These are phyloP conservation scores for Tenualosa ilisha DNA, from an alignment of 2,797 vertebrate genomes.

Conservation along the genomic window DNA sequence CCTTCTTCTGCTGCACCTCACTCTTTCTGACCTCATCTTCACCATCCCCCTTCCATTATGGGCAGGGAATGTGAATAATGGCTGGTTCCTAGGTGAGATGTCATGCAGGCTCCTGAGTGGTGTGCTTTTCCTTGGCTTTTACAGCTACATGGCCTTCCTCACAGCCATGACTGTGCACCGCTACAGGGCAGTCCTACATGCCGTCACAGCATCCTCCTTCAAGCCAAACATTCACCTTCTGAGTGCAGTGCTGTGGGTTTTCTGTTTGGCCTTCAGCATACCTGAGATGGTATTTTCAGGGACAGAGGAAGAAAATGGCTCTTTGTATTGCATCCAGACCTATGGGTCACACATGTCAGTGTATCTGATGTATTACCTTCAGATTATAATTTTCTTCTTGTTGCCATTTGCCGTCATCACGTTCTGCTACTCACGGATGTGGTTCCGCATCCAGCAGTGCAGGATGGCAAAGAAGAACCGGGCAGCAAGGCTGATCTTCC, in stretches of 20 bases:
- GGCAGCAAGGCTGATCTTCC: conserved; percentile 50
- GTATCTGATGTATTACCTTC: conserved; percentile 36
- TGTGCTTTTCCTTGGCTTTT: conserved; percentile 53
- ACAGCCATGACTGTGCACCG: conserved; percentile 57
- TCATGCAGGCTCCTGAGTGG: conserved; percentile 53
- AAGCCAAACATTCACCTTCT: conserved; percentile 32
- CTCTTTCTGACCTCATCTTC: conserved; percentile 55
- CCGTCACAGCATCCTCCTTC: conserved; percentile 35
- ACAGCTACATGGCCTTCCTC: conserved; percentile 61
- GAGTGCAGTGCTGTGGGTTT: conserved; percentile 46
- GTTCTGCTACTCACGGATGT: conserved; percentile 54
- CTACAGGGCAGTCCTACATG: conserved; percentile 55
- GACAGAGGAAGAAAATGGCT: neutral
- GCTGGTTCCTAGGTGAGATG: conserved; percentile 54
- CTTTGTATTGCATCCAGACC: neutral
- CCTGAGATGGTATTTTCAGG: conserved; percentile 48
- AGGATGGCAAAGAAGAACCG: conserved; percentile 43
- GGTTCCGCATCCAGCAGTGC: conserved; percentile 37
- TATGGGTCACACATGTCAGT: neutral
- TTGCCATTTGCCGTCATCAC: conserved; percentile 54
- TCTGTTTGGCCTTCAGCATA: conserved; percentile 48
- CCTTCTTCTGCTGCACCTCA: conserved; percentile 57
- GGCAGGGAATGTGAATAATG: conserved; percentile 28
- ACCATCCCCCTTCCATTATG: conserved; percentile 54
- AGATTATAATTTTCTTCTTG: conserved; percentile 57